These are phyloP conservation scores for Prosapia bicincta DNA, from an alignment of 2,888 invertebrate genomes.

Conservation along the genomic window DNA sequence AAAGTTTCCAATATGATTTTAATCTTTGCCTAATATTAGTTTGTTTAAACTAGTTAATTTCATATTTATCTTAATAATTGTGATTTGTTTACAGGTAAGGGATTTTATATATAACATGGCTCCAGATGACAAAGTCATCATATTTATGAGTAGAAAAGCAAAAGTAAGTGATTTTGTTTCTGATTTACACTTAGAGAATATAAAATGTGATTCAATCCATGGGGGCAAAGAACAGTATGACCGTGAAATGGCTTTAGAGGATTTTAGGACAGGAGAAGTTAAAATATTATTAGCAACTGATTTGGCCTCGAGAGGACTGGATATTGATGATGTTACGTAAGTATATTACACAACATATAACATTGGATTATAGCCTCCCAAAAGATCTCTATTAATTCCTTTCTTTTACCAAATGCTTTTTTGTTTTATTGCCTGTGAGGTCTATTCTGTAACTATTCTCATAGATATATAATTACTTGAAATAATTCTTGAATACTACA, in stretches of 20 bases:
- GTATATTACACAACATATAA: conserved; percentile 38
- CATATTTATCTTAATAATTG: too few relatives aligned
- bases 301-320: conserved; percentile 91
- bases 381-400: neutral
- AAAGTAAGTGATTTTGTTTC: conserved; percentile 83
- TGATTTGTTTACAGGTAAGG: conserved; percentile 51
- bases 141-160: conserved; percentile 90
- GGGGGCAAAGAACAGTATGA: conserved; percentile 78
- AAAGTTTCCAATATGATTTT: too few relatives aligned
- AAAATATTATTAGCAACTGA: conserved; percentile 90
- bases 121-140: conserved; percentile 77
- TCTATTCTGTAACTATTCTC: too few relatives aligned
- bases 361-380: neutral
- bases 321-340: conserved; percentile 81
- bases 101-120: conserved; percentile 68
- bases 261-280: conserved; percentile 75
- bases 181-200: conserved; percentile 65
- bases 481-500: too few relatives aligned
- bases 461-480: too few relatives aligned
- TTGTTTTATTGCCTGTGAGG: too few relatives aligned
- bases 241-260: conserved; percentile 66
- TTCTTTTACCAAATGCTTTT: too few relatives aligned
- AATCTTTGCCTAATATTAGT: too few relatives aligned
- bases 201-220: conserved; percentile 74
- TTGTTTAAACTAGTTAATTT: too few relatives aligned